phyloP scores from a whole-genome alignment of 1,140 invertebrate genomes.

The Manduca sexta region DNA sequence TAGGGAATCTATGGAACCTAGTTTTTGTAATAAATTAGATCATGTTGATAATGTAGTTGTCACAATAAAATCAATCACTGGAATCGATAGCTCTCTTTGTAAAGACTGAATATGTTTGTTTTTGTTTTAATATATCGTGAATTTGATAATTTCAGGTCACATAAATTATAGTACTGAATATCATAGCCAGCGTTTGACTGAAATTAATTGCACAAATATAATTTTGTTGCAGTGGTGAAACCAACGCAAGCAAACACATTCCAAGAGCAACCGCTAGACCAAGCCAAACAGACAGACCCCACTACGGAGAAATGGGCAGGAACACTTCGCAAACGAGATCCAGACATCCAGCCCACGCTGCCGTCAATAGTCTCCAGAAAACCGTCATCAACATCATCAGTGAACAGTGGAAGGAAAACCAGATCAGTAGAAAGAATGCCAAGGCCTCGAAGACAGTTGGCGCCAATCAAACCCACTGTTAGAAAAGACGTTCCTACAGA shows the following conservation, averaged over 20 bases:
- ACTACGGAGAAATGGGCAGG: slow-evolving; percentile 75
- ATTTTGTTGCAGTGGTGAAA: slow-evolving; percentile 46
- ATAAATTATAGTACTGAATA: no score
- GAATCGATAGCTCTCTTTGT: no score
- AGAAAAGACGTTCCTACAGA: slow-evolving; percentile 52
- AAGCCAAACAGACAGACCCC: slow-evolving; percentile 49
- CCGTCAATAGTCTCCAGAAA: slow-evolving; percentile 74
- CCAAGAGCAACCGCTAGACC: slow-evolving; percentile 39
- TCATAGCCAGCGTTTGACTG: no score
- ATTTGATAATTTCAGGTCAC: no score
- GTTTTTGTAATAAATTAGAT: no score
- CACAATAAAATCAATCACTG: no score
- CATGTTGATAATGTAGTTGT: no score
- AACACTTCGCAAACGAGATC: slow-evolving; percentile 77
- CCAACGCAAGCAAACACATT: slow-evolving; percentile 49
- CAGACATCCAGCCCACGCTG: slow-evolving; percentile 78
- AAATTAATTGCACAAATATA: no score
- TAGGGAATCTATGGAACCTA: no score
- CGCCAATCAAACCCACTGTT: slow-evolving; percentile 53
- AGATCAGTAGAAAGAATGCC: slow-evolving; percentile 73
- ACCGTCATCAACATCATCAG: slow-evolving; percentile 40
- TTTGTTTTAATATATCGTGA: no score
- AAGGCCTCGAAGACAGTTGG: slow-evolving; percentile 38
- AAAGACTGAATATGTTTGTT: no score
- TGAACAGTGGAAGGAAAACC: slow-evolving; percentile 66